These are phyloP conservation scores for Xestoiulus laeticollis DNA, from an alignment of 2,888 invertebrate genomes.

Conservation along the genomic window DNA sequence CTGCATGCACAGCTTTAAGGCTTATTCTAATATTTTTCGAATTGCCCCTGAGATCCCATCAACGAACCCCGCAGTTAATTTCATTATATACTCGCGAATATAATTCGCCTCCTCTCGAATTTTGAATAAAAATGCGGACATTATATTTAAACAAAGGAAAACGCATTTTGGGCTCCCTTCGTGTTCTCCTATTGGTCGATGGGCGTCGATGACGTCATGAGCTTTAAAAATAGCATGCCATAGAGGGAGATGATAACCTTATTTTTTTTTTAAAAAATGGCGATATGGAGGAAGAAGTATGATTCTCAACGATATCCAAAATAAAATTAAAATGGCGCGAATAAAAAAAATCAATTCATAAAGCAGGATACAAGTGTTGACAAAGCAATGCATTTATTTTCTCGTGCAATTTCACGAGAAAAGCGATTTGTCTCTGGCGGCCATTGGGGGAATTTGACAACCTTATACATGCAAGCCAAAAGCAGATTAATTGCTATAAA, in stretches of 20 bases:
- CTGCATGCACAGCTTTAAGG: not conserved
- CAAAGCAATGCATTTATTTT: not conserved
- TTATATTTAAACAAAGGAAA: conserved; percentile 11
- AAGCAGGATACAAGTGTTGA: not conserved
- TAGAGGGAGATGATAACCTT: not conserved
- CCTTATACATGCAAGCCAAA: no score
- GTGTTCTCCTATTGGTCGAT: not conserved
- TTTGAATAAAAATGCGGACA: conserved; percentile 37
- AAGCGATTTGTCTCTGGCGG: no score
- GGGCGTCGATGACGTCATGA: not conserved
- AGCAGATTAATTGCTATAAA: no score
- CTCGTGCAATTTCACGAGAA: not conserved
- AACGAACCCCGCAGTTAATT: conserved; percentile 31
- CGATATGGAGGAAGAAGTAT: not conserved
- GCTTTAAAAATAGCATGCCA: not conserved
- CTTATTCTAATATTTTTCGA: not conserved
- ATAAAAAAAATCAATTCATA: not conserved
- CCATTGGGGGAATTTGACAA: no score
- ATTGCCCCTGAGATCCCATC: not conserved
- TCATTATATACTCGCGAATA: conserved; percentile 29
- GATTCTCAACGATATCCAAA: not conserved
- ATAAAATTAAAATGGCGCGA: not conserved
- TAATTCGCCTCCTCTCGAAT: conserved; percentile 37
- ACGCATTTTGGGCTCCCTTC: not conserved
- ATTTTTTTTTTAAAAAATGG: not conserved